These are phyloP conservation scores for Caenorhabditis imperialis DNA, from an alignment of 2,888 invertebrate genomes.

Conservation along the genomic window DNA sequence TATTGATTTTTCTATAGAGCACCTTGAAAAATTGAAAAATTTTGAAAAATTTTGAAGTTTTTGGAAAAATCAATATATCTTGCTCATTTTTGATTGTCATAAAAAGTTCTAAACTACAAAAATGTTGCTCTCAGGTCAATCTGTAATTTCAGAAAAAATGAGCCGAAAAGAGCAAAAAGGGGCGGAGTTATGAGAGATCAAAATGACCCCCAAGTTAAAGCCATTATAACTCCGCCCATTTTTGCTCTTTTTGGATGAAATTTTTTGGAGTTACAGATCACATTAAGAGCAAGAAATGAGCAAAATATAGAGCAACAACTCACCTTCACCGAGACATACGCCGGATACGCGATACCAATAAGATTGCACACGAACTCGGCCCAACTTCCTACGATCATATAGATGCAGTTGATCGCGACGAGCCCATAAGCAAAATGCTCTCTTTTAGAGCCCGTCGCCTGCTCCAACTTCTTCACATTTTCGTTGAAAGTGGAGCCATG, in stretches of 20 bases:
- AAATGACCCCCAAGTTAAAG: background rate
- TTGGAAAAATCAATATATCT: too few relatives aligned
- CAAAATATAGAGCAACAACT: background rate
- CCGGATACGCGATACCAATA: conserved; percentile 94
- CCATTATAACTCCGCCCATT: too few relatives aligned
- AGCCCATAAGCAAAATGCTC: conserved; percentile 58
- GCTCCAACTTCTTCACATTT: conserved; percentile 51
- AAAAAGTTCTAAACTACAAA: too few relatives aligned
- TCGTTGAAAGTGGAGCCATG: conserved; percentile 51
- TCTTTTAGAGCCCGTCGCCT: conserved; percentile 44
- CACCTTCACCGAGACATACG: conserved; percentile 83
- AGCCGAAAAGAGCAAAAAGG: too few relatives aligned
- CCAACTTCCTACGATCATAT: conserved; percentile 94
- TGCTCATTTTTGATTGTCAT: too few relatives aligned
- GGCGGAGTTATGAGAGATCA: background rate
- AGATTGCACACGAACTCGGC: conserved; percentile 94
- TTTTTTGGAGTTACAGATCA: background rate
- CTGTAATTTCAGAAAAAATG: too few relatives aligned
- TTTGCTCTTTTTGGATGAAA: too few relatives aligned
- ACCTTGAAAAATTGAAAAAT: too few relatives aligned
- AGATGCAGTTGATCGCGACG: conserved; percentile 83
- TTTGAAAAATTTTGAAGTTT: too few relatives aligned
- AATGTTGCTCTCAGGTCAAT: too few relatives aligned
- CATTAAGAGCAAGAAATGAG: background rate
- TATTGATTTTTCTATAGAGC: too few relatives aligned